Percentiles rank a stretch among this genome's conserved stretches.
phyloP scores from a whole-genome alignment of 2,113 vertebrate species.

The Aleadryas rufinucha region DNA sequence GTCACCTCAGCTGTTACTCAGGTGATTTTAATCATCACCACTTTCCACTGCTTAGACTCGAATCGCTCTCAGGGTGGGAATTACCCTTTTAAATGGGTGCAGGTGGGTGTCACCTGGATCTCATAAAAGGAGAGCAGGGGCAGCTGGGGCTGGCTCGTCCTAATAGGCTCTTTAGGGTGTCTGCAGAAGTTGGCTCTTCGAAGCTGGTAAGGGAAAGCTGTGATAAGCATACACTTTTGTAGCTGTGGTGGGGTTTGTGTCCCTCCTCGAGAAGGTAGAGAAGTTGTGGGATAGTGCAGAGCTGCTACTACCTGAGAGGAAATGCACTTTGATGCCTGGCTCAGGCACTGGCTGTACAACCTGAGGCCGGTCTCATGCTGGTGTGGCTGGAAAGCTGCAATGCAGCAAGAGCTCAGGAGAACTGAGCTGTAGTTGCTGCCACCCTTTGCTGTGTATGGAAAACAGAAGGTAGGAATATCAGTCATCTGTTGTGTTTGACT shows the following conservation, averaged over 20 bases:
- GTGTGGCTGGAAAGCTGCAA: background rate
- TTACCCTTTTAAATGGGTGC: rapidly evolving
- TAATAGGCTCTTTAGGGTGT: rapidly evolving
- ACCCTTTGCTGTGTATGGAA: background rate
- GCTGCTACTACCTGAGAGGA: rapidly evolving
- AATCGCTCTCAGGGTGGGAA: rapidly evolving
- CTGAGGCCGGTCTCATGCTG: rapidly evolving
- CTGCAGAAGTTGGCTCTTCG: rapidly evolving
- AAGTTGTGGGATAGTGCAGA: rapidly evolving
- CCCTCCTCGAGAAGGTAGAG: rapidly evolving
- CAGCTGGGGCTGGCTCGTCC: rapidly evolving
- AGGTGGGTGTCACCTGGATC: too few species aligned
- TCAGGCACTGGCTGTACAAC: rapidly evolving
- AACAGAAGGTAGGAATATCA: background rate
- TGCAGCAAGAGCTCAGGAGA: background rate
- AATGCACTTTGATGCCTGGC: rapidly evolving
- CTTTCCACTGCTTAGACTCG: rapidly evolving
- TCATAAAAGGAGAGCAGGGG: rapidly evolving
- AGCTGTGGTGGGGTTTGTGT: rapidly evolving
- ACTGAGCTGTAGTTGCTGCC: background rate
- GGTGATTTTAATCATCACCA: rapidly evolving
- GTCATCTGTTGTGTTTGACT: background rate
- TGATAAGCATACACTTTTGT: rapidly evolving
- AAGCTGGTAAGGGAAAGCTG: rapidly evolving
- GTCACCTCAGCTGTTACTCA: background rate